Percentiles rank a stretch among this genome's conserved stretches.
Evolutionary conservation across 2,888 invertebrate species (phyloP).

Genomic region (Aphodius granarius): DNA sequence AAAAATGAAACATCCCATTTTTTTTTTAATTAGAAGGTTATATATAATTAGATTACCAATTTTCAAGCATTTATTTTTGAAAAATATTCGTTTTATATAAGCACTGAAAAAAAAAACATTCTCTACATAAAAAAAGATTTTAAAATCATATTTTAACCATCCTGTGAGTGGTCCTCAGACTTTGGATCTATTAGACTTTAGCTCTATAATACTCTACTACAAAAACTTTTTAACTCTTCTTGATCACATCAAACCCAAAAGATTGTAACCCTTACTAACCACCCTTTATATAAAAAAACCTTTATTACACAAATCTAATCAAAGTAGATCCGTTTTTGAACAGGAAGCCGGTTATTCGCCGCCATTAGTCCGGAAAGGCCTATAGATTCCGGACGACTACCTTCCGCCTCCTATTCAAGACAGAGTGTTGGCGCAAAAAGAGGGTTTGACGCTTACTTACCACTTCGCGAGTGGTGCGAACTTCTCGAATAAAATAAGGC

Average conservation of each 20-base stretch:
- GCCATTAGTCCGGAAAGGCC: neutral
- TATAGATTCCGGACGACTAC: neutral
- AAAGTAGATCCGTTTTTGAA: neutral
- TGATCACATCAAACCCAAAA: constrained; percentile 26
- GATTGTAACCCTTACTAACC: neutral
- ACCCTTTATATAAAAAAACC: constrained; percentile 33
- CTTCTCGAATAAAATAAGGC: neutral
- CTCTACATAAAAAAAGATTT: no score
- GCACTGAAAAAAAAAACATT: no score
- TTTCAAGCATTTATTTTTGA: no score
- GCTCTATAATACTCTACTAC: no score
- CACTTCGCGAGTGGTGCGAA: neutral
- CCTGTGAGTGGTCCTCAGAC: no score
- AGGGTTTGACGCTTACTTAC: neutral
- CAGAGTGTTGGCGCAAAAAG: neutral
- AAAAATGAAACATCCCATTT: no score
- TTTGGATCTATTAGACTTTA: no score
- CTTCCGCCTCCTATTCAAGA: neutral
- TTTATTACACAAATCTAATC: neutral
- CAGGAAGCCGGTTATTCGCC: neutral
- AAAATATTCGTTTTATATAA: no score
- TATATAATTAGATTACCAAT: no score
- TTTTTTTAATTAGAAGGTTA: no score
- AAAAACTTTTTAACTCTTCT: no score
- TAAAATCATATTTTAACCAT: no score